These are phyloP conservation scores for Ecdyonurus torrentis DNA, from an alignment of 2,888 invertebrate species.

Conservation along the genomic window DNA sequence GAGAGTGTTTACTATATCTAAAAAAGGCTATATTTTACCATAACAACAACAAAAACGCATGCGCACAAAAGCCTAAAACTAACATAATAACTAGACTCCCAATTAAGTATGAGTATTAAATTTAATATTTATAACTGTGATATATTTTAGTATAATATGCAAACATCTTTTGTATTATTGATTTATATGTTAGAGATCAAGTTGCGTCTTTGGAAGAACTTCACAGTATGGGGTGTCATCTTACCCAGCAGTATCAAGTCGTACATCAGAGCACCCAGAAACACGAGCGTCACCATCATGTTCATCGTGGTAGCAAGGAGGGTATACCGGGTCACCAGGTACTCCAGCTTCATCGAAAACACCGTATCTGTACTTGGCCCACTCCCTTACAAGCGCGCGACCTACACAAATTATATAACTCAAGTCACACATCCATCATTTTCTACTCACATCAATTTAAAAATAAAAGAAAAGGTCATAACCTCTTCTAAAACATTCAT, in stretches of 20 bases:
- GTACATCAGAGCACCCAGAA: slow-evolving; percentile 35
- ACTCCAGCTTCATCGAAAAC: slow-evolving; percentile 48
- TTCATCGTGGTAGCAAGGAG: slow-evolving; percentile 31
- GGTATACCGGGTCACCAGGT: slow-evolving; percentile 37
- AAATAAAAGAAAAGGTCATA: too few relatives aligned
- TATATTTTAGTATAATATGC: too few relatives aligned
- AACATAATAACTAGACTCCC: too few relatives aligned
- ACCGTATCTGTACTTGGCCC: slow-evolving; percentile 49
- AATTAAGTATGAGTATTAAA: too few relatives aligned
- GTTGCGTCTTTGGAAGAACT: neutral
- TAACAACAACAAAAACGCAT: too few relatives aligned
- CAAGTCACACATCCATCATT: neutral
- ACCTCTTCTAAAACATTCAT: too few relatives aligned
- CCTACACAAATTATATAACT: slow-evolving; percentile 17
- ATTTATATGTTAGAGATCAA: neutral
- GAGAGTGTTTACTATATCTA: too few relatives aligned
- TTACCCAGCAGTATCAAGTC: slow-evolving; percentile 31
- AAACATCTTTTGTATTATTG: too few relatives aligned
- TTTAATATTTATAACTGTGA: too few relatives aligned
- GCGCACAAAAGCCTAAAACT: too few relatives aligned
- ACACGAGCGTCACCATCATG: slow-evolving; percentile 27
- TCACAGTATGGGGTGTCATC: slow-evolving; percentile 13
- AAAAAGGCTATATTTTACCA: too few relatives aligned
- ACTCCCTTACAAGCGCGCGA: slow-evolving; percentile 38
- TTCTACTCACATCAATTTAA: neutral